These are phyloP conservation scores for Narcine bancroftii DNA, from an alignment of 2,113 vertebrate species.

Conservation along the genomic window DNA sequence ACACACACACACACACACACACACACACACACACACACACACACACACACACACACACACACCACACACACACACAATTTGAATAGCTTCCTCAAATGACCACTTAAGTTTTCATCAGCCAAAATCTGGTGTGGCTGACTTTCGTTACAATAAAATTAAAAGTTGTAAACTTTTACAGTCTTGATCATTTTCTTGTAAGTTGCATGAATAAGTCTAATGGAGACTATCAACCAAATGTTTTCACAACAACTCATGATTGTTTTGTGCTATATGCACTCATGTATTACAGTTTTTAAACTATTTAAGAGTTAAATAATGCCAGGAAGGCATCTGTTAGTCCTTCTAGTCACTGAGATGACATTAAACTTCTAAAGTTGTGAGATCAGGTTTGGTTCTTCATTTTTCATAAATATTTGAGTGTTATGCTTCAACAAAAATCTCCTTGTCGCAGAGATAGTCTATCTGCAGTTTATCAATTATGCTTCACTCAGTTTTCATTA, in stretches of 20 bases:
- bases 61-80: too few species aligned
- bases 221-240: neutral
- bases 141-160: neutral
- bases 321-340: neutral
- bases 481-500: neutral
- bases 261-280: neutral
- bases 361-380: neutral
- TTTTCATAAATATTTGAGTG: neutral
- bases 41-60: too few species aligned
- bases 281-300: neutral
- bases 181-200: neutral
- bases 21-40: too few species aligned
- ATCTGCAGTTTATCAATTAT: neutral
- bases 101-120: neutral
- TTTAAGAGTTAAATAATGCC: neutral
- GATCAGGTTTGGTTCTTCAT: neutral
- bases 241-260: neutral
- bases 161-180: too few species aligned
- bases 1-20: too few species aligned
- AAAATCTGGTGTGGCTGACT: neutral
- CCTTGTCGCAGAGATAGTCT: neutral
- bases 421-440: neutral
- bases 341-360: neutral
- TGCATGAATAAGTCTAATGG: neutral
- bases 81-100: neutral